phyloP scores from a whole-genome alignment of 1,140 invertebrate genomes.

The Heliconius melpomene region DNA sequence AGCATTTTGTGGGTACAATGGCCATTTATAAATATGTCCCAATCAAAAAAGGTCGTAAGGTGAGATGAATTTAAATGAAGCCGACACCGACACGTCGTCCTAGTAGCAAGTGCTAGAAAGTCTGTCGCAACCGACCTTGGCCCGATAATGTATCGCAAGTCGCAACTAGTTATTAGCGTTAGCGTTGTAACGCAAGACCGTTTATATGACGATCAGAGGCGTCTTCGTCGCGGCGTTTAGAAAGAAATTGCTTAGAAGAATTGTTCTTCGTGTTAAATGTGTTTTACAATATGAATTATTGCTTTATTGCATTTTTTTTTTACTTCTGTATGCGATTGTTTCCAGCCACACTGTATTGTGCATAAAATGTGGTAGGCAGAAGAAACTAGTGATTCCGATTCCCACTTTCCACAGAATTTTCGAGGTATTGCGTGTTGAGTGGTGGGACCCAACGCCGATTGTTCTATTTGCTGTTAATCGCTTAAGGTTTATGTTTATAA shows the following conservation, averaged over 20 bases:
- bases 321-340: neutral
- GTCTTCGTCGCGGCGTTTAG: slow-evolving; percentile 64
- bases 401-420: no score
- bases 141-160: slow-evolving; percentile 66
- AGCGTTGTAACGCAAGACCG: slow-evolving; percentile 69
- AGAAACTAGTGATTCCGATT: no score
- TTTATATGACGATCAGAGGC: slow-evolving; percentile 77
- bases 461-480: no score
- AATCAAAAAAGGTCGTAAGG: slow-evolving; percentile 73
- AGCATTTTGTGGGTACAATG: slow-evolving; percentile 45
- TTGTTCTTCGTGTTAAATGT: slow-evolving; percentile 54
- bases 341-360: no score
- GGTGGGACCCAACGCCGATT: no score
- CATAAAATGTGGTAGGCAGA: no score
- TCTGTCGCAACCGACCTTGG: slow-evolving; percentile 71
- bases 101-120: slow-evolving; percentile 74
- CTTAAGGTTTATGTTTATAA: no score
- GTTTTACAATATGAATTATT: neutral
- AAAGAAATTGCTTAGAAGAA: slow-evolving; percentile 62
- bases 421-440: no score
- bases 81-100: slow-evolving; percentile 51
- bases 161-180: slow-evolving; percentile 69
- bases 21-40: slow-evolving; percentile 52
- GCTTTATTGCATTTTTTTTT: neutral
- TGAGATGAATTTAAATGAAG: slow-evolving; percentile 72